Evolutionary conservation across 2,888 invertebrate genomes (phyloP).

Genomic region (Coremacera marginata): DNA sequence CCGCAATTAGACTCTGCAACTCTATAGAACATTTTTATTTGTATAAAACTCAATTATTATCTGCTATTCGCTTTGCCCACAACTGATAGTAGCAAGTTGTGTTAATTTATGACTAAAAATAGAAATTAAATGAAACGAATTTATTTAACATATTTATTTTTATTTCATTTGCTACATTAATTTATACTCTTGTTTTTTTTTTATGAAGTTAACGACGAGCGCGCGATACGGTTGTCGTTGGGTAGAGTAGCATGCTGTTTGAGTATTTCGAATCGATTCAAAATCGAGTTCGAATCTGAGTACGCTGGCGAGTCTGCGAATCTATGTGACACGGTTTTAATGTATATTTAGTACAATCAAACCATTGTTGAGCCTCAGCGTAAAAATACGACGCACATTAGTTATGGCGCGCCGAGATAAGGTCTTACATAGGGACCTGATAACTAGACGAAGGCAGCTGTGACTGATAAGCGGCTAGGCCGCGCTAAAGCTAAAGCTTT

Average conservation of each 20-base stretch:
- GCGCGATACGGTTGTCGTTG: no score
- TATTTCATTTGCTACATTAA: not conserved
- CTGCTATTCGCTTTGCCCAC: not conserved
- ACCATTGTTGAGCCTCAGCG: constrained; percentile 11
- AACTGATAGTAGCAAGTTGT: constrained; percentile 1
- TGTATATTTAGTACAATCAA: not conserved
- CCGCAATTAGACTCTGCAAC: no score
- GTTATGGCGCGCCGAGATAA: not conserved
- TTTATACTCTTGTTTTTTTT: no score
- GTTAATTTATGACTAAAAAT: constrained; percentile 34
- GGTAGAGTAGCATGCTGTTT: no score
- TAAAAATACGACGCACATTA: no score
- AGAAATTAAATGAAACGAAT: constrained; percentile 30
- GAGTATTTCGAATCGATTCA: not conserved
- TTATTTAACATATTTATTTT: constrained; percentile 18
- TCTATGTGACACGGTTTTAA: not conserved
- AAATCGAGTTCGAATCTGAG: not conserved
- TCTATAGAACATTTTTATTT: not conserved
- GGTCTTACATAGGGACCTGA: constrained; percentile 6
- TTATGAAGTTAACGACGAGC: no score
- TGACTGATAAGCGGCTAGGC: not conserved
- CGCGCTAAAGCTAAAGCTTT: not conserved
- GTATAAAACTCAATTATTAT: constrained; percentile 3
- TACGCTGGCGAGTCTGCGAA: not conserved
- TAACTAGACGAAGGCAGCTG: constrained; percentile 8